A percentile compares a stretch with the other conserved stretches of the same genome.
Evolutionary conservation across 1,140 invertebrate genomes (phyloP).

Genomic region (Temnothorax curvispinosus): DNA sequence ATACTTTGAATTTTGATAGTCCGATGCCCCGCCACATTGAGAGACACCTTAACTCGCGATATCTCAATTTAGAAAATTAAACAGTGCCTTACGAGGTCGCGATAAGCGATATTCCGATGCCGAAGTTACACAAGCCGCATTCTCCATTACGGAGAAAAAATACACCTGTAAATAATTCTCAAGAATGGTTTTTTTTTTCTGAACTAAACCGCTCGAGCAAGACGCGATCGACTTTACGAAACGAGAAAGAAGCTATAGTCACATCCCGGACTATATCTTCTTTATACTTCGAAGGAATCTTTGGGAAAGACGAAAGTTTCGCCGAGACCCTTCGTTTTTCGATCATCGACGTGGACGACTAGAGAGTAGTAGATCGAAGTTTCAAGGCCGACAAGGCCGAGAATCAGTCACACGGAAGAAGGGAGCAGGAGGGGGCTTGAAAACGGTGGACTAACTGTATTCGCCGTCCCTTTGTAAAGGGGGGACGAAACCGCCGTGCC

Average conservation of each 20-base stretch:
- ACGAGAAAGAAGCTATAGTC: background rate
- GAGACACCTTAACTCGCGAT: background rate
- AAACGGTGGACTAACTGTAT: background rate
- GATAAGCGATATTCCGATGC: background rate
- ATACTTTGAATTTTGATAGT: background rate
- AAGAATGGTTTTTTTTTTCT: background rate
- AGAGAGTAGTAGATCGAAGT: slow-evolving; percentile 40
- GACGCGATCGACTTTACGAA: background rate
- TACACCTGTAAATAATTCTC: background rate
- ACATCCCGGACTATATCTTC: background rate
- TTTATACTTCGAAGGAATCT: background rate
- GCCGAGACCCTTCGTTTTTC: slow-evolving; percentile 3
- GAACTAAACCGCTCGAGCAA: background rate
- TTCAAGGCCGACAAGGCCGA: slow-evolving; percentile 41
- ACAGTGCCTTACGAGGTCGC: background rate
- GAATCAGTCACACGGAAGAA: background rate
- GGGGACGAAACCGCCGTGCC: background rate
- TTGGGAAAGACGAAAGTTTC: slow-evolving; percentile 4
- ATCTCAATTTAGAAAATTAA: background rate
- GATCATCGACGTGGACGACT: background rate
- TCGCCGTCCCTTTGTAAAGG: slow-evolving; percentile 13
- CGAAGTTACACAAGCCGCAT: background rate
- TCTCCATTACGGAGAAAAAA: background rate
- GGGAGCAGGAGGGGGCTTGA: background rate
- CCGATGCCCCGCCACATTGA: background rate